Base-by-base conservation (phyloP, 2,113 vertebrate genomes). In the Chionomys nivalis region DNA sequence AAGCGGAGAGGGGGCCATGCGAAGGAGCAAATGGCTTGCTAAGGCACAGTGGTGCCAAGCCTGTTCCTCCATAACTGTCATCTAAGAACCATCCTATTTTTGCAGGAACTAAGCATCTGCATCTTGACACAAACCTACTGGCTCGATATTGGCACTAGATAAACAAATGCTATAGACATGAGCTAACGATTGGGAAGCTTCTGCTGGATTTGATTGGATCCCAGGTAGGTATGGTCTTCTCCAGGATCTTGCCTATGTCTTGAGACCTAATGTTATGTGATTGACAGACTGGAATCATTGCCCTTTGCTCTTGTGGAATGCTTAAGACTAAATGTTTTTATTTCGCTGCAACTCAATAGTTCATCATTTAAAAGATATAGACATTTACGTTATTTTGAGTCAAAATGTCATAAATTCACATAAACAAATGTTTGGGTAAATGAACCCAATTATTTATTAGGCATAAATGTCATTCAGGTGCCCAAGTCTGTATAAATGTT, bases 221-320 rank as follows among this genome's bases (percentile, higher is more conserved):
- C 17, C 4, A 23, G 1, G 0, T 1, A 4, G 33, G 21, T 63
- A 65, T 33, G 61, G 36, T 0, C 1, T 33, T 6, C 17, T 21
- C 49, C 17, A 24, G 47, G 12, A 2, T 87, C 31, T 16, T 10
- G 2, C 9, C 31, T 21, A 10, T 7, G 10, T 63, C 44, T n/a
- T 21, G 2, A 63, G 17, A 82, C 5, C 23, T 2, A 24, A n/a
- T 21, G 3, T 36, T 52, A 31, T 44, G 2, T 24, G 23, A 19
- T 36, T 42, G 52, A 19, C 5, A 42, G 1, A 2, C 11, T 31
- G 26, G 26, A 90, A n/a, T 42, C 21, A 23, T 39, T 17, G 1
- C 39, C 23, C 5, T 0, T 44, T 16, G 52, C 23, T 85, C 7
- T 42, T 36, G 4, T 16, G 49, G 44, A 70, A 33, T 63, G 52